A percentile compares a stretch with the other conserved stretches of the same genome.
Evolutionary conservation across 1,140 invertebrate genomes (phyloP).

Genomic region (Musca domestica): DNA sequence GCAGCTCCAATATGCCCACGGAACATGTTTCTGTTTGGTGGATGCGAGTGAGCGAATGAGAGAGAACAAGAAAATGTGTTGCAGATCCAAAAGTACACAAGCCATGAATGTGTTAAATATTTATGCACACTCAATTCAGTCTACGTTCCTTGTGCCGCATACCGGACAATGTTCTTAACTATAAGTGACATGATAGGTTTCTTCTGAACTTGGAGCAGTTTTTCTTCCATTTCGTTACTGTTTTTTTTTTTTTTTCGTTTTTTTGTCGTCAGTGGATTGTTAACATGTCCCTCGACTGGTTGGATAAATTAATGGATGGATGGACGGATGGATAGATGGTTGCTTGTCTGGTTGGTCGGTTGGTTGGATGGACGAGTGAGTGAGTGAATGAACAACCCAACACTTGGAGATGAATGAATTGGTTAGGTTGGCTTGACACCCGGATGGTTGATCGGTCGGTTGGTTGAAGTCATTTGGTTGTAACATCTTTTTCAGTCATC

Average conservation of each 20-base stretch:
- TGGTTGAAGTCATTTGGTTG: too few species aligned
- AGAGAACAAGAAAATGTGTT: not conserved
- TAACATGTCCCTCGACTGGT: slow-evolving; percentile 14
- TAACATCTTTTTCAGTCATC: too few species aligned
- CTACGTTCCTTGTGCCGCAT: not conserved
- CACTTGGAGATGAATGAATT: slow-evolving; percentile 3
- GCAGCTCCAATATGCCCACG: not conserved
- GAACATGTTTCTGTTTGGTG: not conserved
- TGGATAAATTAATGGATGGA: slow-evolving; percentile 9
- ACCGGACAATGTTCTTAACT: slow-evolving; percentile 16
- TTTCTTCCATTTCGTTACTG: too few species aligned
- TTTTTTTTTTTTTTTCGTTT: too few species aligned
- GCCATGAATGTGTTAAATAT: too few species aligned
- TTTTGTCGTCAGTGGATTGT: slow-evolving; percentile 1
- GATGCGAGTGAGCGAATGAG: not conserved
- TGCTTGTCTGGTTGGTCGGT: not conserved
- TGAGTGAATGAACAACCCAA: too few species aligned
- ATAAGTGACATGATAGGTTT: slow-evolving; percentile 21
- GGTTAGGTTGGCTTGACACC: slow-evolving; percentile 3
- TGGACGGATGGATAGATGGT: not conserved
- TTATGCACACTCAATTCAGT: too few species aligned
- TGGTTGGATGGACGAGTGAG: not conserved
- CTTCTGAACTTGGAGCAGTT: too few species aligned
- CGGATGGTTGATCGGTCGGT: too few species aligned
- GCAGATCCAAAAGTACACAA: too few species aligned